These are phyloP conservation scores for Salvelinus namaycush DNA, from an alignment of 2,113 vertebrate species.

Conservation along the genomic window DNA sequence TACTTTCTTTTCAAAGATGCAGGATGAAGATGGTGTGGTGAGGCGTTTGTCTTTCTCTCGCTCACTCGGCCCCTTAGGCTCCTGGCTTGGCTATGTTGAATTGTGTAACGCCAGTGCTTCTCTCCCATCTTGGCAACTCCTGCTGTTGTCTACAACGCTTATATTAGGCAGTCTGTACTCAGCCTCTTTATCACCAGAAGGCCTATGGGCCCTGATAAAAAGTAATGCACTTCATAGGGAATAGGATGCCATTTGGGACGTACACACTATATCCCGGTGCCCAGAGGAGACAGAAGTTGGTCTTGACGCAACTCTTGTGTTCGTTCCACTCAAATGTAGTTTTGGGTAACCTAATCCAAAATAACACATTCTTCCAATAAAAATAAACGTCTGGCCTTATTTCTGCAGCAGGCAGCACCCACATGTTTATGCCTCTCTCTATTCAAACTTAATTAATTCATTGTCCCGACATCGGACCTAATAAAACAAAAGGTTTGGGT, in stretches of 20 bases:
- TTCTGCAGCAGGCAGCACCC: slow-evolving; percentile 16
- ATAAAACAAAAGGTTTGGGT: slow-evolving; percentile 63
- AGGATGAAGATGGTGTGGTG: background rate
- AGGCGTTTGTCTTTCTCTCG: too few relatives aligned
- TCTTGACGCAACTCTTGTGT: slow-evolving; percentile 25
- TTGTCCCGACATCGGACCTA: slow-evolving; percentile 55
- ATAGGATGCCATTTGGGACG: too few relatives aligned
- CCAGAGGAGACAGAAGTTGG: slow-evolving; percentile 22
- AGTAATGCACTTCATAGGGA: slow-evolving; percentile 17
- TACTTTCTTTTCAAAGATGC: slow-evolving; percentile 21
- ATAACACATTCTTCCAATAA: slow-evolving; percentile 68
- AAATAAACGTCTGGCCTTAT: slow-evolving; percentile 48
- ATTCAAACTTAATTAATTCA: slow-evolving; percentile 63
- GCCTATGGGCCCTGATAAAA: background rate
- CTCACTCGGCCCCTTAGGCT: too few relatives aligned
- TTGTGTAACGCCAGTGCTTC: too few relatives aligned
- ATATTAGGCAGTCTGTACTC: slow-evolving; percentile 47
- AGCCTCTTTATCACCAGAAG: slow-evolving; percentile 41
- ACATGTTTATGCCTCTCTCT: slow-evolving; percentile 42
- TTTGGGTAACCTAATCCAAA: slow-evolving; percentile 59
- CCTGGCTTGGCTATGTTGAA: too few relatives aligned
- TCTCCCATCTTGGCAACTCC: too few relatives aligned
- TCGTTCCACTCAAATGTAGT: slow-evolving; percentile 28
- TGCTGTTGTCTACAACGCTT: too few relatives aligned
- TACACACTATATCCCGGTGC: too few relatives aligned